Base-by-base conservation (phyloP, 2,888 invertebrate species). In the Catocala sponsa region DNA sequence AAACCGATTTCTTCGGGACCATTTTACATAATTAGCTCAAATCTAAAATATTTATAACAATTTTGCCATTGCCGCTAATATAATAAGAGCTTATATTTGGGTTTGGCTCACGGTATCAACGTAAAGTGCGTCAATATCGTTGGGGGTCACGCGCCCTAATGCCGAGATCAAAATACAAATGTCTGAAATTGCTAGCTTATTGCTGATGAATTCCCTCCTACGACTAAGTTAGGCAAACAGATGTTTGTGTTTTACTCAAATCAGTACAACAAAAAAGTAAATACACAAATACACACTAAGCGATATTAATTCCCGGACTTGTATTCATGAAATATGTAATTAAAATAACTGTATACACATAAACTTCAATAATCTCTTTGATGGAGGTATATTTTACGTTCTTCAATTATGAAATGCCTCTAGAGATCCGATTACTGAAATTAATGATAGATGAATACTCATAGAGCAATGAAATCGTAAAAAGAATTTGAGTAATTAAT, bases 371-470 rank as follows among this genome's bases (percentile, higher is more conserved):
- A 78, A 75, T 78, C 76, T 76, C 65, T 78, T 68, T 76, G 66
- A 68, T 68, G 60, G 56, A 74, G 47, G 54, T 66, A 70, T 67
- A 70, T 68, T 69, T 69, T 60, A 57, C 53, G 59, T 67, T 64
- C 63, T 68, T 67, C 62, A 73, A 68, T 80, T 65, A 74, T 74
- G 54, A 70, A 74, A 72, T 74, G 66, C 65, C 76, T 69, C 65
- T 67, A 66, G 66, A 68, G 69, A 74, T 69, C 76, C 69, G 80
- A 74, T 76, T 80, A 78, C 68, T 65, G 63, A 68, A 75, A 78
- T 79, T 79, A 79, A 79, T 79, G 65, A 68, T 70, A 78, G 66
- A 76, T 63, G 76, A 67, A 73, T 70, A 69, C 65, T 66, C 68
- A 70, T 67, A 71, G 69, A 59, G 65, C 63, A 71, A 61, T 66